Conservation (phyloP, 2,888 invertebrate genomes). For the Zele albiditarsus region DNA sequence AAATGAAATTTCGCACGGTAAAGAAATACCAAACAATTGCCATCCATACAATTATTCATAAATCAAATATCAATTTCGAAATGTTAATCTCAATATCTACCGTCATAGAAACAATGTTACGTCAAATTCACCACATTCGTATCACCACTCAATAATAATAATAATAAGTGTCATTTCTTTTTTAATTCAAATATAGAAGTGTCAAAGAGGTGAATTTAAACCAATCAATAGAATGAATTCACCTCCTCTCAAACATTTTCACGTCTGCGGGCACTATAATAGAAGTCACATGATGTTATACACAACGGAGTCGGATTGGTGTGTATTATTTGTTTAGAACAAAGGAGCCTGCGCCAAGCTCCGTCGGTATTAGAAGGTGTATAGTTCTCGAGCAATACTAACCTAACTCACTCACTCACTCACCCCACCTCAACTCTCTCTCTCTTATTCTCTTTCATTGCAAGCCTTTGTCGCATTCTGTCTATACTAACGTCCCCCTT, state of each 20-base stretch:
- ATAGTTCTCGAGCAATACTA: slow-evolving; percentile 62
- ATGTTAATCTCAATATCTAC: too few relatives aligned
- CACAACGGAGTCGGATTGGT: slow-evolving; percentile 40
- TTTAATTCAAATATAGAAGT: neutral
- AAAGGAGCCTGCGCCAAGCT: slow-evolving; percentile 46
- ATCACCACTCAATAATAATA: neutral
- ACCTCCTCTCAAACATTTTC: slow-evolving; percentile 55
- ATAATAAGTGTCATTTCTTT: neutral
- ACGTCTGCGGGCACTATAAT: slow-evolving; percentile 44
- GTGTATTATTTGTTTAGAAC: slow-evolving; percentile 54
- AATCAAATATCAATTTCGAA: too few relatives aligned
- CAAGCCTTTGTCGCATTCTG: slow-evolving; percentile 19
- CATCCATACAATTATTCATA: too few relatives aligned
- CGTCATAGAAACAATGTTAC: too few relatives aligned
- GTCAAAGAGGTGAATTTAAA: neutral
- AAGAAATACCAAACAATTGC: too few relatives aligned
- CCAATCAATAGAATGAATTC: slow-evolving; percentile 60
- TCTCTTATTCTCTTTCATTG: slow-evolving; percentile 45
- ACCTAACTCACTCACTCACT: slow-evolving; percentile 52
- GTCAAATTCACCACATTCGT: too few relatives aligned
- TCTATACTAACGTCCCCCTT: neutral
- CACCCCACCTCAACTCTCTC: slow-evolving; percentile 34
- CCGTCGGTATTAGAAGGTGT: slow-evolving; percentile 58
- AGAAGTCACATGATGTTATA: neutral
- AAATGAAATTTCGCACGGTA: too few relatives aligned